These are phyloP conservation scores for Oreochromis spilurus DNA, from an alignment of 2,113 vertebrate genomes.

Conservation along the genomic window DNA sequence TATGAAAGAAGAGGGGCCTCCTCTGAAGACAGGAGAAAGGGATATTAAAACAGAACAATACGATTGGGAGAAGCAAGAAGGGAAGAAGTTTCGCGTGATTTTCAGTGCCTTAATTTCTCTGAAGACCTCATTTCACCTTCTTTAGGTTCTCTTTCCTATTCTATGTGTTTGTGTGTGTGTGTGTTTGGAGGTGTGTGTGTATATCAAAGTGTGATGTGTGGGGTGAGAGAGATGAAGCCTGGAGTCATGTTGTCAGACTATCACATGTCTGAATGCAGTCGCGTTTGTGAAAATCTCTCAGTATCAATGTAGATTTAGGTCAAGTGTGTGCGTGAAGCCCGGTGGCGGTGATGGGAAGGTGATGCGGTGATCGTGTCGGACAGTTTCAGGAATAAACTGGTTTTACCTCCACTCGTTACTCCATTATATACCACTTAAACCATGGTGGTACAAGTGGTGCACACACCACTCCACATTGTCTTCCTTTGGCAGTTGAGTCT, in stretches of 20 bases:
- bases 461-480: not conserved
- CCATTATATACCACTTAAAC: not conserved
- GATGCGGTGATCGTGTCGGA: slow-evolving; percentile 7
- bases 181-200: not conserved
- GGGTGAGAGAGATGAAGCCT: not conserved
- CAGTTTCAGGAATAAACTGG: slow-evolving; percentile 16
- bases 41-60: not conserved
- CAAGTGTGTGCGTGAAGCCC: slow-evolving; percentile 2
- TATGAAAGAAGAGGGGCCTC: not conserved
- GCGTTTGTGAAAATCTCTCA: slow-evolving; percentile 14
- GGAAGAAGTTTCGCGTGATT: not conserved
- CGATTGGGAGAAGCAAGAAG: not conserved
- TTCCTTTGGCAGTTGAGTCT: not conserved
- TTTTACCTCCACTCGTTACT: not conserved
- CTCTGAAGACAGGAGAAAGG: not conserved
- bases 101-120: not conserved
- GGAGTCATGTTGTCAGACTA: slow-evolving; percentile 28
- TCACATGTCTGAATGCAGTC: slow-evolving; percentile 14
- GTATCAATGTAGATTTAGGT: slow-evolving; percentile 36
- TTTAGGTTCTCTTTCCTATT: not conserved
- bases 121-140: not conserved
- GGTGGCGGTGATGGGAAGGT: slow-evolving; percentile 15
- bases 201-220: not conserved
- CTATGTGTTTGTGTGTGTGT: not conserved
- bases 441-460: not conserved